Evolutionary conservation across 2,888 invertebrate genomes (phyloP), one percentile per base, ranked within the genome.

Genomic region (Scaptomyza polygonia): DNA sequence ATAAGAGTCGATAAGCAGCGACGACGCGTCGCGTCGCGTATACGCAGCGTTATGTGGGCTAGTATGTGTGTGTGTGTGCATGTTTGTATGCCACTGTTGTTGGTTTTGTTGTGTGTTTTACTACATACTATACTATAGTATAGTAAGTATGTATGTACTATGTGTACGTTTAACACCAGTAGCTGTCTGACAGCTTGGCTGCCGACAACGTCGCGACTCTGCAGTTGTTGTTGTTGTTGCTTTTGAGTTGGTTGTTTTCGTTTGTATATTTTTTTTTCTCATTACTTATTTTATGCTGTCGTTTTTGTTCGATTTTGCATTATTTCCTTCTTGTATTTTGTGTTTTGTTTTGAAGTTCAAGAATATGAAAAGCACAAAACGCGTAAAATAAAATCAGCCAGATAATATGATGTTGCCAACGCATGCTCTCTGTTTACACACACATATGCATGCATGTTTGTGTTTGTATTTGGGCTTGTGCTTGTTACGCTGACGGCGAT

Each of bases 171-270:
- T 77, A 84, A 84, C 88, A 84, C 83, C 83, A 88, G 83, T 84
- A 84, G 83, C 83, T 88, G 83, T 82, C 88, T 84, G 88, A 88
- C 82, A 72, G 88, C 88, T 88, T 88, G 85, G 75, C 86, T 82
- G 79, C 68, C 79, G 84, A 76, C 83, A 65, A 44, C 68, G 73
- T 43, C 49, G 59, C 57, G 66, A 44, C 61, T 68, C 34, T 21
- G 21, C 21, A 52, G 62, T 67, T 64, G 61, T 69, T 67, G 39
- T 16, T 52, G 45, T 8, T 45, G 32, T 43, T 57, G 61, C 62
- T 65, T 40, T 25, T 51, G 9, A 18, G 48, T 44, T 16, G 3
- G 39, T 12, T 39, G 39, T 39, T 39, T 39, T 39, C 16, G 9
- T 39, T 25, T n/a, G n/a, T n/a, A n/a, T n/a, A n/a, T 5, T 39